These are phyloP conservation scores for Perca schrenkii DNA, from an alignment of 2,113 vertebrate species.

Conservation along the genomic window DNA sequence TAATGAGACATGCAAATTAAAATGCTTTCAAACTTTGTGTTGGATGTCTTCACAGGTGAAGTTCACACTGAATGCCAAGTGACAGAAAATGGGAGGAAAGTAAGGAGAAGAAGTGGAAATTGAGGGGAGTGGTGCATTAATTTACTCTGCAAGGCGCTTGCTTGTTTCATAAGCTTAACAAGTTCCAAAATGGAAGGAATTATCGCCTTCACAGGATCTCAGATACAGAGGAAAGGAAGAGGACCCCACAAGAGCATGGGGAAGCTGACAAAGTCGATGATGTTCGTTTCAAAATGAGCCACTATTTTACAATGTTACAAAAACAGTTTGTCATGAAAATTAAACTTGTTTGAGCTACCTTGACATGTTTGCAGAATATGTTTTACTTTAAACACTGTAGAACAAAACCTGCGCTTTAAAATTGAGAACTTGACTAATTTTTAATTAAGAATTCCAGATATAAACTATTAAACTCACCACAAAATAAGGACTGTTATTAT, in stretches of 20 bases:
- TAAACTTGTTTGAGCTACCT: background rate
- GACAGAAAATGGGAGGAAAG: background rate
- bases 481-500: background rate
- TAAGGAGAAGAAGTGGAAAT: background rate
- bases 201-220: conserved; percentile 4
- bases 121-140: background rate
- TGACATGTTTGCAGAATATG: background rate
- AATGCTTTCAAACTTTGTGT: background rate
- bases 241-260: background rate
- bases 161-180: conserved; percentile 11
- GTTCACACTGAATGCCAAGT: background rate
- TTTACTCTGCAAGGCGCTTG: background rate
- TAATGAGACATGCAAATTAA: background rate
- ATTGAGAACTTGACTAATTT: too few relatives aligned
- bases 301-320: background rate
- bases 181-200: conserved; percentile 11
- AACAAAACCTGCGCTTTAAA: background rate
- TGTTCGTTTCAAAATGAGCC: background rate
- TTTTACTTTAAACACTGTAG: background rate
- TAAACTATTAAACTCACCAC: background rate
- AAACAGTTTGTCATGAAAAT: background rate
- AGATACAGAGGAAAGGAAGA: background rate
- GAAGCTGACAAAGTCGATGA: background rate
- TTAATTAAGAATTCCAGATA: too few relatives aligned
- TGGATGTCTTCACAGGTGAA: background rate